Base-by-base conservation (phyloP, 2,797 vertebrate genomes). In the Argentina silus region DNA sequence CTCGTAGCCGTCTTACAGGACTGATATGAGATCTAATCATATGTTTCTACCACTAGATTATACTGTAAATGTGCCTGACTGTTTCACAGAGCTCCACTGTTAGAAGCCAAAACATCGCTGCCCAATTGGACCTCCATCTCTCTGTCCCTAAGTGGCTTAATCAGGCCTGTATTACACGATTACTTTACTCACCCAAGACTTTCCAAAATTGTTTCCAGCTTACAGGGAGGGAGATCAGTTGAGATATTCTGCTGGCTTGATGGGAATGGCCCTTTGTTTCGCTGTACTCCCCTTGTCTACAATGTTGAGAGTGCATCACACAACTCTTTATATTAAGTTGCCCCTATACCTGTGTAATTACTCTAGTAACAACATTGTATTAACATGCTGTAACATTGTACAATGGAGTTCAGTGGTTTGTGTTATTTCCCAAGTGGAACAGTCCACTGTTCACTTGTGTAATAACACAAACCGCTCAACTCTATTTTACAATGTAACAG, bases 141-240 rank as follows among this genome's bases (percentile, higher is more conserved):
- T 72, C 84, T 73, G 74, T 76, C 80, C 23, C 78, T 88, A 88
- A 92, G 75, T 89, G 87, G 83, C 83, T 90, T 89, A 90, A 93
- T 93, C 81, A 74, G 79, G 85, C 74, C 86, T 73, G 82, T 82
- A 78, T 88, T 88, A 81, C 59, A 71, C 75, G 81, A 86, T 91
- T 90, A 88, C 88, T 91, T 88, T 91, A 86, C 86, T 91, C 89
- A 90, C 85, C 87, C 88, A 91, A 91, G 83, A 91, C 89, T 78
- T 55, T 68, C 82, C 73, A 72, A 92, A 94, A 94, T 93, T 86
- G 91, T 90, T 93, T 90, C 90, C 92, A 93, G 90, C 83, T 88
- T 90, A 68, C 84, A 85, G 57, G 64, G 59, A 90, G 57, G 66
- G 63, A 91, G 89, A 92, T 93, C 77, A 87, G 77, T 85, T 65